A percentile compares a stretch with the other conserved stretches of the same genome.
phyloP scores from a whole-genome alignment of 1,140 invertebrate genomes.

The Drosophila tani region DNA sequence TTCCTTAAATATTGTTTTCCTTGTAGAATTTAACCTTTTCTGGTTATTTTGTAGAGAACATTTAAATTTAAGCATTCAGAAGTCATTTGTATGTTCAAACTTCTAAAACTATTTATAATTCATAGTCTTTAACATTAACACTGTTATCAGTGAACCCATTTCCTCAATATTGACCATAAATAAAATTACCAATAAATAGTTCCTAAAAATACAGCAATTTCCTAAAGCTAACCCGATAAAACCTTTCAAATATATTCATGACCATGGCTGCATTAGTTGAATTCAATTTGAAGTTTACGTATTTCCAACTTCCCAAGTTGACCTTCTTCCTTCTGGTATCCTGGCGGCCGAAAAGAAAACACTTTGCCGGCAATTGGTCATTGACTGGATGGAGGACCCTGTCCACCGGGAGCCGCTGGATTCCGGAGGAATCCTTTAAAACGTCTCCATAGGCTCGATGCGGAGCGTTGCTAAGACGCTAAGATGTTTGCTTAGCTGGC shows the following conservation, averaged over 20 bases:
- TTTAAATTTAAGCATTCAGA: no score
- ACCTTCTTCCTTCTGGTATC: slow-evolving; percentile 28
- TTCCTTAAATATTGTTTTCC: neutral
- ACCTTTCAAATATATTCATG: neutral
- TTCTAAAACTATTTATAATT: no score
- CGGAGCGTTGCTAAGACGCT: slow-evolving; percentile 34
- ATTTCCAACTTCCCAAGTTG: slow-evolving; percentile 18
- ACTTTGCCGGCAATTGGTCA: slow-evolving; percentile 39
- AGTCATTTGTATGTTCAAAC: neutral
- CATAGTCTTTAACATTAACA: neutral
- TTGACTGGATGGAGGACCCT: slow-evolving; percentile 14
- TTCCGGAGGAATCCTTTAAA: slow-evolving; percentile 17
- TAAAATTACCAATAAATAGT: neutral
- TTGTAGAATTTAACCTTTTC: no score
- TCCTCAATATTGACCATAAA: neutral
- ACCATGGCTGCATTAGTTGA: neutral
- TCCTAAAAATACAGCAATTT: neutral
- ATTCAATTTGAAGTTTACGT: slow-evolving; percentile 29
- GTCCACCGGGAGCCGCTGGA: neutral
- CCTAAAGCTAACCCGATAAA: neutral
- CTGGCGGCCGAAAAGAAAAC: slow-evolving; percentile 1
- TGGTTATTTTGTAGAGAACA: no score
- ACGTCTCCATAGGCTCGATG: slow-evolving; percentile 19
- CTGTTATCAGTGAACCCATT: neutral
- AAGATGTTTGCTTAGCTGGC: slow-evolving; percentile 70